A percentile compares a stretch with the other conserved stretches of the same genome.
Conservation (phyloP, 2,888 invertebrate species). For the Dioctria linearis region DNA sequence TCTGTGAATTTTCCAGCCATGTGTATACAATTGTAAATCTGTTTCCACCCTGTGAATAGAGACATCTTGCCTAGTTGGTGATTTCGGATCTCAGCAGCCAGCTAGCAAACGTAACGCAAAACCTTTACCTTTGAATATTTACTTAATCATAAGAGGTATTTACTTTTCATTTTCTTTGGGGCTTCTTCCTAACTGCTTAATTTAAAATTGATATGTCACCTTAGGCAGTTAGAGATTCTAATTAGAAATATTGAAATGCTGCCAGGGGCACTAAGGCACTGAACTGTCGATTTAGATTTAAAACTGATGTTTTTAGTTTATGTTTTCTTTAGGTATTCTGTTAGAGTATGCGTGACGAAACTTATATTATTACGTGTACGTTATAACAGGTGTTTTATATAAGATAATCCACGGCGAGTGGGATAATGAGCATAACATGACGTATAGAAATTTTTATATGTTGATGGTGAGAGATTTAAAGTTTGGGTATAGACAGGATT, state of each 20-base stretch:
- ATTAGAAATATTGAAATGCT: constrained; percentile 15
- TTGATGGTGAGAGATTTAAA: too few species aligned
- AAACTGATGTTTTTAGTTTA: too few species aligned
- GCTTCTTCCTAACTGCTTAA: constrained; percentile 29
- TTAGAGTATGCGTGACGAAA: too few species aligned
- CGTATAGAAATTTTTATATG: too few species aligned
- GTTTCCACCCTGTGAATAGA: constrained; percentile 30
- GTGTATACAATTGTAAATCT: neutral
- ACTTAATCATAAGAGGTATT: constrained; percentile 38
- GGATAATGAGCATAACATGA: too few species aligned
- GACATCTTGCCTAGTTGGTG: constrained; percentile 23
- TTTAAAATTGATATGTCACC: constrained; percentile 29
- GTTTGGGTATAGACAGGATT: too few species aligned
- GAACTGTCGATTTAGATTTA: too few species aligned
- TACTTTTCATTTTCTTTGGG: constrained; percentile 45
- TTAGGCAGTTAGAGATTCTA: constrained; percentile 21
- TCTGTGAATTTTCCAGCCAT: neutral
- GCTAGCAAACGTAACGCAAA: neutral
- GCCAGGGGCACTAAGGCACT: too few species aligned
- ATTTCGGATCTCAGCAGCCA: neutral
- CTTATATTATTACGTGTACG: too few species aligned
- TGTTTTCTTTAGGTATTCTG: too few species aligned
- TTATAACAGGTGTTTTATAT: too few species aligned
- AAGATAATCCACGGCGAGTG: too few species aligned
- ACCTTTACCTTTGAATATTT: constrained; percentile 42